Base-by-base conservation (phyloP, 2,113 vertebrate species). In the Eudorcas thomsonii region DNA sequence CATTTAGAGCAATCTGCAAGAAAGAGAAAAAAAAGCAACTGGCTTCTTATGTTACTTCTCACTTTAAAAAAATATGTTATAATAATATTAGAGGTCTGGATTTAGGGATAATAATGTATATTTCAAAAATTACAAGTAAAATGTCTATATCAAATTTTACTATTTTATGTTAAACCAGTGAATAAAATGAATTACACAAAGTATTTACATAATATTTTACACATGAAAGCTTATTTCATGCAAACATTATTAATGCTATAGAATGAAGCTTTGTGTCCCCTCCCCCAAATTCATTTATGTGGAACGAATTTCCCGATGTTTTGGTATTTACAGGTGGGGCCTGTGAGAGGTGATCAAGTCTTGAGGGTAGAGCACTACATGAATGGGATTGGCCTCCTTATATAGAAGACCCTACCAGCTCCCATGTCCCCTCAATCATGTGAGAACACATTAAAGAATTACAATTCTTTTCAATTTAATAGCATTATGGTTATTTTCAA, bases 1-100 rank as follows among this genome's bases (percentile, higher is more conserved):
- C 99, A 97, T 99, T 99, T 81, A 99, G 99, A 93, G 99, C 99
- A 97, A 99, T 99, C 99, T 99, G 99, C 78, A 96, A 98, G 54
- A 98, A 86, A 98, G 54, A 88, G 62, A 16, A 90, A 30, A 92
- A 55, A 59, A 71, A 91, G 23, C 33, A 92, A 94, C 83, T 23
- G 97, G 15, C 3, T 96, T 83, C 48, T 78, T 52, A 92, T 90
- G 15, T 52, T 91, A 92, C 77, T 91, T 91, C 48, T 91, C 52
- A 92, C 64, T 97, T 30, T 91, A 88, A 17, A 52, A 94, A 96
- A 96, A 95, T 59, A 88, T 33, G n/a, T 25, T 92, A 2, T 57
- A 88, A 48, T 78, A 90, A 77, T 85, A 90, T 77, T 36, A 12
- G 21, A 89, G 21, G 28, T 30, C 36, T 93, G 9, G 80, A 93